phyloP scores from a whole-genome alignment of 2,113 vertebrate species.

The Eclectus roratus region DNA sequence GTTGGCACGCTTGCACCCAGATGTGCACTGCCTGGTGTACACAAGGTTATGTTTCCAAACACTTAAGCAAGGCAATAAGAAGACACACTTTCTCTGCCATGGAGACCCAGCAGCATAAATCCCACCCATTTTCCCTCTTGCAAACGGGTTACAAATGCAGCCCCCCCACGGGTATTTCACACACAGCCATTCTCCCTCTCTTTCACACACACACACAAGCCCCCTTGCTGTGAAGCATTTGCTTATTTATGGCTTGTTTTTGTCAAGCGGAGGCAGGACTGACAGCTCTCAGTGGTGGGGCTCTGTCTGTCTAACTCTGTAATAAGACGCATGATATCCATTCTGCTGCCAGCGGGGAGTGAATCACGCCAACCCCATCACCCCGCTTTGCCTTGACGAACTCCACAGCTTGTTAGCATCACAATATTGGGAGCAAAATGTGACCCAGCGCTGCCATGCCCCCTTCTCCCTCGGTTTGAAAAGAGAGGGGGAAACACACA shows the following conservation, averaged over 20 bases:
- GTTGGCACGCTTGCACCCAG: background rate
- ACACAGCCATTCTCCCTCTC: background rate
- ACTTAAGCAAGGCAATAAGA: background rate
- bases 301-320: conserved; percentile 65
- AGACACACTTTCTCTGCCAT: background rate
- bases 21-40: background rate
- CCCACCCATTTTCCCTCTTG: background rate
- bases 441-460: conserved; percentile 51
- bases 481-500: conserved; percentile 37
- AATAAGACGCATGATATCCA: conserved; percentile 74
- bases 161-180: background rate
- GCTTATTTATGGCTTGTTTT: conserved; percentile 72
- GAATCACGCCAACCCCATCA: conserved; percentile 29
- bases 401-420: conserved; percentile 69
- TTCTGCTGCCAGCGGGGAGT: conserved; percentile 66
- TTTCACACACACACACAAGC: background rate
- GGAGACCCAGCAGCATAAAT: background rate
- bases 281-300: conserved; percentile 70
- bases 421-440: conserved; percentile 69
- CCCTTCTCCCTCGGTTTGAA: conserved; percentile 38
- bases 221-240: conserved; percentile 59
- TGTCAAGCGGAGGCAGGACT: conserved; percentile 64
- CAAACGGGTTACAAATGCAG: conserved; percentile 1
- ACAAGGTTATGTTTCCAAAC: conserved; percentile 13
- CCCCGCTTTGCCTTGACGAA: conserved; percentile 36